Conservation (phyloP, 2,888 invertebrate genomes). For the Ectemnius continuus region DNA sequence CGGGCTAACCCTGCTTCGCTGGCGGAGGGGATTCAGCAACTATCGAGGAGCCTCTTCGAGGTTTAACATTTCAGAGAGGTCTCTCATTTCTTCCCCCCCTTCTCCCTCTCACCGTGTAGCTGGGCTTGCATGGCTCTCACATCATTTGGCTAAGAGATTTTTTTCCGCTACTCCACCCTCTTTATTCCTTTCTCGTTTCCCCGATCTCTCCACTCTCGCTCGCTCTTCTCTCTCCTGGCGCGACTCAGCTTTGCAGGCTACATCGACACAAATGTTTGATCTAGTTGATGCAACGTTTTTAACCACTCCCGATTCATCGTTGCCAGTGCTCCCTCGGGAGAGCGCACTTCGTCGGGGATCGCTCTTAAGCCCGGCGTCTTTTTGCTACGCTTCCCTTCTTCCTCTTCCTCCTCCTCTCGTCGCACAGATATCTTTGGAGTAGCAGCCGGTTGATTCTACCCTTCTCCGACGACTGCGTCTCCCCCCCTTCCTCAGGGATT, state of each 20-base stretch:
- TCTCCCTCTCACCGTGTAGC: conserved; percentile 8
- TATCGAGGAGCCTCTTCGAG: conserved; percentile 17
- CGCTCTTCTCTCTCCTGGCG: neutral
- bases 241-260: neutral
- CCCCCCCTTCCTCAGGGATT: too few relatives aligned
- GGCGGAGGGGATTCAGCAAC: conserved; percentile 11
- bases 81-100: neutral
- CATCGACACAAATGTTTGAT: conserved; percentile 54
- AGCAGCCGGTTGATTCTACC: too few relatives aligned
- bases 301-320: conserved; percentile 45
- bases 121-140: neutral
- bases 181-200: too few relatives aligned
- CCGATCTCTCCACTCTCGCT: conserved; percentile 1
- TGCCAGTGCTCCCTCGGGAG: conserved; percentile 11
- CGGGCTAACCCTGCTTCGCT: conserved; percentile 8
- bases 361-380: too few relatives aligned
- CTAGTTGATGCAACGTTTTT: conserved; percentile 53
- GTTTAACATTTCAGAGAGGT: conserved; percentile 46
- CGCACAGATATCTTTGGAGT: too few relatives aligned
- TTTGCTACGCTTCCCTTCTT: too few relatives aligned
- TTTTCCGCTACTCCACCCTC: conserved; percentile 11
- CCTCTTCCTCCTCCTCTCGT: too few relatives aligned
- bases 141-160: conserved; percentile 57
- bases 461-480: too few relatives aligned
- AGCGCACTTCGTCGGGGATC: too few relatives aligned